Base-by-base conservation (phyloP, 2,113 vertebrate species). In the Colistium nudipinnis region DNA sequence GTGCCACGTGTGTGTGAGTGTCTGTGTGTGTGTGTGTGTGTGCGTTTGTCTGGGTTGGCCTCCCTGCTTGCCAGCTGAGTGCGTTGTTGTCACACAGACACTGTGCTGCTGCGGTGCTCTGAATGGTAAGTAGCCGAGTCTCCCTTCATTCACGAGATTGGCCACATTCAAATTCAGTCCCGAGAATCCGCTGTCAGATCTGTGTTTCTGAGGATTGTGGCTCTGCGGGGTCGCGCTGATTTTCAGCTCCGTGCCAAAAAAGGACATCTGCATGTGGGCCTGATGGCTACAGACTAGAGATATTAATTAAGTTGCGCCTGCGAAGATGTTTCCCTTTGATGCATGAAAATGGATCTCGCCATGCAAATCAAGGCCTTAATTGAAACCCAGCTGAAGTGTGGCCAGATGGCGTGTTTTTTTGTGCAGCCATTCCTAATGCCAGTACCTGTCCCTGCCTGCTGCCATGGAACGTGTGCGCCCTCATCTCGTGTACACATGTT, bases 351-450 rank as follows among this genome's bases (percentile, higher is more conserved):
- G 51, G 78, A 74, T 82, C 77, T 78, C 73, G 25, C 79, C 82
- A 87, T 89, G 88, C 85, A 86, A 88, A 87, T 89, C 61, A 67
- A 78, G 75, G 14, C 39, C 39, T 76, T 91, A 88, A 88, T 84
- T 88, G 79, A 89, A 91, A 87, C 75, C 73, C 77, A 68, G 80
- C 79, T 86, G 80, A 84, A 79, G 75, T 70, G 51, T 39, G 81
- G 66, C 85, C 90, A 90, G 85, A 89, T 91, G 88, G 88, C 61
- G 51, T 41, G 83, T 76, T 87, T 86, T 76, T 85, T 76, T 24
- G 51, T 68, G 56, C 74, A 80, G 78, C 73, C 68, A 3, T 51
- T 55, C 61, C 82, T 82, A 70, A 83, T 80, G 68, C 78, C 61
- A 66, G 81, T 78, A 78, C 84, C 83, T 86, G 76, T 82, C 65